Percentiles rank a stretch among this genome's conserved stretches.
These are phyloP conservation scores for Muscicapa adusta DNA, from an alignment of 2,113 vertebrate genomes.

Conservation along the genomic window DNA sequence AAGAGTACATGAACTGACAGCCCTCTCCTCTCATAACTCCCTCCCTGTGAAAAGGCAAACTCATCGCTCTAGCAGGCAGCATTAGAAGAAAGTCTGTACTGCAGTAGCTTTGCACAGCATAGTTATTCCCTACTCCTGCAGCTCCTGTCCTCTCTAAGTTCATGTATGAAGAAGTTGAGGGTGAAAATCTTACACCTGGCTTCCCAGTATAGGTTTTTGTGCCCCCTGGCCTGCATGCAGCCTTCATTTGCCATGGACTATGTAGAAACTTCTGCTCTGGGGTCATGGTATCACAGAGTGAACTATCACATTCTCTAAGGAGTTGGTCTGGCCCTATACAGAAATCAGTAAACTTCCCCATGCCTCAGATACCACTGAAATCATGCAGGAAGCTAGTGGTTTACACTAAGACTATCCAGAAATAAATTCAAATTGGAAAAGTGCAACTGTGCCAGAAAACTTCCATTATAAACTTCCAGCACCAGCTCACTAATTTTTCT, in stretches of 20 bases:
- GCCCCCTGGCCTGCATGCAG: rapidly evolving
- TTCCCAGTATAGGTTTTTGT: neutral
- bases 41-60: neutral
- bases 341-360: neutral
- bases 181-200: rapidly evolving
- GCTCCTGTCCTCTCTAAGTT: neutral
- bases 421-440: neutral
- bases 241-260: rapidly evolving
- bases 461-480: neutral
- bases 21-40: neutral
- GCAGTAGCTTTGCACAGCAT: neutral
- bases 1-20: neutral
- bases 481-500: neutral
- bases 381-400: neutral
- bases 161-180: neutral
- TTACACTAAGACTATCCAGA: neutral
- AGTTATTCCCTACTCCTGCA: neutral
- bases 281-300: rapidly evolving
- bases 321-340: neutral
- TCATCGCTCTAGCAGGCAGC: neutral
- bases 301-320: neutral
- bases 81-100: neutral
- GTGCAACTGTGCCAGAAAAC: neutral
- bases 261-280: neutral
- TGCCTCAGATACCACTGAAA: neutral